Base-by-base conservation (phyloP, 2,113 vertebrate genomes). In the Aegithalos caudatus region DNA sequence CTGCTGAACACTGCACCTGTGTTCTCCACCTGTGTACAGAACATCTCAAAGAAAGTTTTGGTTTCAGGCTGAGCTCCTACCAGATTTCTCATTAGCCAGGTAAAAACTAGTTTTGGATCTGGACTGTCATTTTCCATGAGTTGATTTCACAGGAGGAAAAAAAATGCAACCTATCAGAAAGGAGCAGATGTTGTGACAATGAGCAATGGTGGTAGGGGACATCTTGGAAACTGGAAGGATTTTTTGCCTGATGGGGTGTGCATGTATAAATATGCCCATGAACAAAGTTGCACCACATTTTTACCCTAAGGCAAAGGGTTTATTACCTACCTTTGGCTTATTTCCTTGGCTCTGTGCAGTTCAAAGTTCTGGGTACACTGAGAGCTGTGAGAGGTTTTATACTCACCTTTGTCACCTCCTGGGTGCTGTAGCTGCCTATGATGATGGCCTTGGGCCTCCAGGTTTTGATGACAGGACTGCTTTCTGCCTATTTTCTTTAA, bases 401-500 rank as follows among this genome's bases (percentile, higher is more conserved):
- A 2, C 20, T 17, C 17, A 19, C 15, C 44, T 54, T 10, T 45
- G 28, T 61, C 33, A 45, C 60, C 64, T 80, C 66, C 71, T 40
- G 65, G 48, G 16, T 64, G 19, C 56, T 37, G 45, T 18, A 22
- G 47, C 44, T 87, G 2, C 23, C 48, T 42, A 20, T 37, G 57
- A 12, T 54, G 61, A 38, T 82, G 38, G 29, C 54, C 81, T 81
- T 50, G 71, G 45, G 81, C 54, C 62, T 37, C 35, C 5, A 12
- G 61, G 40, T 60, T 85, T 79, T 87, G 82, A 65, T 44, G 54
- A 31, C 60, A 51, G 62, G 16, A 7, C 35, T 83, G 58, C 64
- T 81, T 83, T 82, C 82, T 65, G 62, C 50, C 51, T 45, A 9
- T 80, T 84, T 69, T 81, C 74, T 88, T 57, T 61, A 80, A 67